Base-by-base conservation (phyloP, 2,113 vertebrate species). In the Parotia lawesii region DNA sequence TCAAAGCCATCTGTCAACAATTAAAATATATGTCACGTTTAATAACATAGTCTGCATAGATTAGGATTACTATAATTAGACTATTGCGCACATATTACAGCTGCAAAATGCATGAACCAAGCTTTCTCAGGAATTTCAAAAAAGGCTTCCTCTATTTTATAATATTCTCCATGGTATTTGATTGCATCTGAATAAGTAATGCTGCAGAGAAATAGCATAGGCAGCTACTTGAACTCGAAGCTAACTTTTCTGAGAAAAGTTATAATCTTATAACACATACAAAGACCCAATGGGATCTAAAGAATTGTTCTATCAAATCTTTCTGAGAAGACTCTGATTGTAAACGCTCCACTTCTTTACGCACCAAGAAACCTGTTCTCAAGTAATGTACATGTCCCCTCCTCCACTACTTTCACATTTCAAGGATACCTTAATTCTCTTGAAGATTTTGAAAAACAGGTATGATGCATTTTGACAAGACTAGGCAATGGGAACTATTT, bases 141-240 rank as follows among this genome's bases (percentile, higher is more conserved):
- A 88, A 90, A 72, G 37, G 14, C 56, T 93, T 66, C 44, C 86
- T 85, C 72, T 62, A 42, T 89, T 87, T 95, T 74, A 67, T 85
- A 53, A 67, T 95, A 71, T 93, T 95, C 95, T 96, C 78, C 48
- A 67, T 79, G 47, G 50, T 80, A 80, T 89, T 93, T 96, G 95
- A 96, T 95, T 96, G 60, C 95, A 96, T 97, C 94, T 94, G 93
- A 97, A 95, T 95, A 96, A 94, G 74, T 96, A 95, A 95, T 91
- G 51, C 84, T 15, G 4, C 44, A 79, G 51, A 73, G 37, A 88
- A 94, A 79, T 51, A 65, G 33, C 78, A 89, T 15, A 89, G 65
- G 47, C 89, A 90, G 89, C 47, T 77, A 71, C 72, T 93, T 91
- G 75, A 94, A 93, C 74, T 73, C n/a, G 40, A 87, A 94, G 56